Conservation (phyloP, 2,797 vertebrate species). For the Myotis pilosus region DNA sequence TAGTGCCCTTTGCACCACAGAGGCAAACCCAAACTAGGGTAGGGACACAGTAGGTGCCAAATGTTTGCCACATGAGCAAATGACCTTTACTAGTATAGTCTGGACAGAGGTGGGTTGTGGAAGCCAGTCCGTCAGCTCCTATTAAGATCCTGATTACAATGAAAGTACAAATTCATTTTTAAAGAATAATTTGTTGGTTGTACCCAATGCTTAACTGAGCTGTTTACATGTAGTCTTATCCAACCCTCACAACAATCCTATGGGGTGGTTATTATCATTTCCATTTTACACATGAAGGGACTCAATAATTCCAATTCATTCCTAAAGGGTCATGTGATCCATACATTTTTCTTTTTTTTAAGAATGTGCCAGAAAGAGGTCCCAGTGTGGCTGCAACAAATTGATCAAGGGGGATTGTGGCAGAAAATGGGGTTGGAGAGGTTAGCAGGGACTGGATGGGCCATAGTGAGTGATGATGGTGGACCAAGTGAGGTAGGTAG, state of each 20-base stretch:
- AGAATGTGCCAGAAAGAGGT: constrained; percentile 38
- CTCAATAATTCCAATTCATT: constrained; percentile 25
- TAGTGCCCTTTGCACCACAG: background rate
- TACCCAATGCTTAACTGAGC: background rate
- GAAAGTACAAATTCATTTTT: constrained; percentile 35
- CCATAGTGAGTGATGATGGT: background rate
- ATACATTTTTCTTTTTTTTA: background rate
- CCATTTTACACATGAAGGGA: constrained; percentile 41
- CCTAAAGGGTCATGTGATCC: background rate
- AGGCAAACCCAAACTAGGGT: background rate
- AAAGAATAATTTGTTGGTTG: constrained; percentile 10
- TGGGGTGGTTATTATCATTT: constrained; percentile 24
- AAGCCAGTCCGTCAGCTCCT: background rate
- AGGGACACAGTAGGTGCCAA: constrained; percentile 29
- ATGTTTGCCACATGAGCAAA: constrained; percentile 19
- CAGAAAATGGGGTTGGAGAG: background rate
- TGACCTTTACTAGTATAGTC: background rate
- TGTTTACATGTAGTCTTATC: background rate
- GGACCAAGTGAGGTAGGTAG: background rate
- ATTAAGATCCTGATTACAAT: constrained; percentile 35
- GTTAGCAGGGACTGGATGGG: background rate
- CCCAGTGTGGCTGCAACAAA: background rate
- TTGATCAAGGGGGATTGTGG: background rate
- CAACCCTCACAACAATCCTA: constrained; percentile 26
- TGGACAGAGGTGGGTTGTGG: background rate